Evolutionary conservation across 2,888 invertebrate genomes (phyloP), one percentile per base, ranked within the genome.

Genomic region (Selenia dentaria): DNA sequence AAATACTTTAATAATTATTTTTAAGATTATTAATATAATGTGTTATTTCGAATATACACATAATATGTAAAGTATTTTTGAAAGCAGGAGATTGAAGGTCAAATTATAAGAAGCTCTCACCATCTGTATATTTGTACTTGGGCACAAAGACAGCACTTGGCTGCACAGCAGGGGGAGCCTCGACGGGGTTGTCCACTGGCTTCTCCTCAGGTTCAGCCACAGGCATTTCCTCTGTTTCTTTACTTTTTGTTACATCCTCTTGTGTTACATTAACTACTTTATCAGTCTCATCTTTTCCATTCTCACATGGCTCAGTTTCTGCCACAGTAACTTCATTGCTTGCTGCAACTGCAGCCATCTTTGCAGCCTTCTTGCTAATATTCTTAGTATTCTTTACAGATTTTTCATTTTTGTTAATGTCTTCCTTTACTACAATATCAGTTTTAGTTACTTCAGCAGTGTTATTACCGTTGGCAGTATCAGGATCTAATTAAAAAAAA

Each of bases 211-310:
- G 25, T 25, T 65, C 54, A 0, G 8, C 14, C n/a, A 3, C 3
- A 47, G 44, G 46, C 42, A 62, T 63, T 1, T 11, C 26, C 8
- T 49, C 39, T 9, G 56, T 40, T 8, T 74, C 74, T 31, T 74
- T 77, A 25, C 60, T 58, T 9, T 41, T 56, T 45, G 64, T 34
- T 26, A 44, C 55, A 34, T 57, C 59, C 20, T 80, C 78, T 53
- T 75, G 69, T 57, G 79, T 82, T 71, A 77, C 63, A 64, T 73
- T 77, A 72, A 71, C 79, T 76, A 83, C 70, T 74, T 83, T 84
- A 79, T 88, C 89, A 88, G 88, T 87, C 86, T 89, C 87, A 78
- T 83, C 77, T 79, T 83, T 88, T 69, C 86, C 86, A 77, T 88
- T 89, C 70, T 86, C 85, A 75, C 70, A 72, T 67, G 81, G 74